Evolutionary conservation across 2,888 invertebrate genomes (phyloP).

Genomic region (Heliconius erato): DNA sequence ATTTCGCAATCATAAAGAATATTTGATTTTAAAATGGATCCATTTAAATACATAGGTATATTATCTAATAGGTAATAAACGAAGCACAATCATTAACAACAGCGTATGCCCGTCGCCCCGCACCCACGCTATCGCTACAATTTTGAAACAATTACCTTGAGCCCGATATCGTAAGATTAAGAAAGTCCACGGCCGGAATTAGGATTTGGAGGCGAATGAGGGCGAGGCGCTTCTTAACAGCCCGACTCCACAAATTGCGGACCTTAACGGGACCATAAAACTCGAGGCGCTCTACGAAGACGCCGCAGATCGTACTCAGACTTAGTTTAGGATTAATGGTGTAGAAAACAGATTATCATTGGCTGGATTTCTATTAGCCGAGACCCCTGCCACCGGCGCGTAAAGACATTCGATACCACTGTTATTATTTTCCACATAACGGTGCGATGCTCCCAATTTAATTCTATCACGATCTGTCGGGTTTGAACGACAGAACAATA

Average conservation of each 20-base stretch:
- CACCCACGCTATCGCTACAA: slow-evolving; percentile 64
- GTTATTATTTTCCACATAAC: slow-evolving; percentile 86
- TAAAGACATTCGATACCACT: slow-evolving; percentile 82
- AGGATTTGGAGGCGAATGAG: slow-evolving; percentile 80
- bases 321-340: slow-evolving; percentile 87
- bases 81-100: slow-evolving; percentile 28
- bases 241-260: slow-evolving; percentile 85
- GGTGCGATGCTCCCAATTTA: slow-evolving; percentile 83
- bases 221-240: slow-evolving; percentile 76
- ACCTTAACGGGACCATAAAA: slow-evolving; percentile 86
- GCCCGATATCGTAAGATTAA: slow-evolving; percentile 85
- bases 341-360: slow-evolving; percentile 87
- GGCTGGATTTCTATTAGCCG: slow-evolving; percentile 83
- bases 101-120: slow-evolving; percentile 9
- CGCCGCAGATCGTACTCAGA: slow-evolving; percentile 85
- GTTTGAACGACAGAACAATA: slow-evolving; percentile 83
- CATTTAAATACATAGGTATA: not conserved
- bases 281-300: slow-evolving; percentile 81
- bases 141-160: slow-evolving; percentile 85
- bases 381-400: slow-evolving; percentile 85
- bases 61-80: slow-evolving; percentile 16
- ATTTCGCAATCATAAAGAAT: no score
- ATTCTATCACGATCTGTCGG: slow-evolving; percentile 85
- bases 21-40: not conserved
- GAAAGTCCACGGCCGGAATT: slow-evolving; percentile 84